phyloP scores from a whole-genome alignment of 2,888 invertebrate species.

The Stratiomys singularior region DNA sequence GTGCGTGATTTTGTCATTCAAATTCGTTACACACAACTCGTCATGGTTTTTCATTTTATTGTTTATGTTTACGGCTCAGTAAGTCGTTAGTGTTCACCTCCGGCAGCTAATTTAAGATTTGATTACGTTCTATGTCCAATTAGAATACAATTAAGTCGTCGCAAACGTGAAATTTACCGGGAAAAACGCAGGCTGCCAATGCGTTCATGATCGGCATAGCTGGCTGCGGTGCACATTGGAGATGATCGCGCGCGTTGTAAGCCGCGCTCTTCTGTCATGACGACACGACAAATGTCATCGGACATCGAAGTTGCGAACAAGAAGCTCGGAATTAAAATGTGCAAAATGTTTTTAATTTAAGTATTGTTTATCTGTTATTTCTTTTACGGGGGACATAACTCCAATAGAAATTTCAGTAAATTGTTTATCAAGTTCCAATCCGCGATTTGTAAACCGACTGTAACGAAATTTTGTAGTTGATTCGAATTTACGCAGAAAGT shows the following conservation, averaged over 20 bases:
- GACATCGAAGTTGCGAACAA: background rate
- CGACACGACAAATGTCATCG: slow-evolving; percentile 15
- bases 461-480: background rate
- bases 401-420: background rate
- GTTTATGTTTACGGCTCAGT: background rate
- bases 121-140: no score
- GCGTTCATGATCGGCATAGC: no score
- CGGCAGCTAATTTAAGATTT: no score
- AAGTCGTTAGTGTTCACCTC: no score
- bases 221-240: background rate
- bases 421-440: background rate
- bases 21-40: background rate
- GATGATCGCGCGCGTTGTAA: slow-evolving; percentile 14
- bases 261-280: slow-evolving; percentile 4
- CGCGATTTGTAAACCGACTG: background rate
- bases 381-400: background rate
- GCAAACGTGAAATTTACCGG: background rate
- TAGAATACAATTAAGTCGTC: no score
- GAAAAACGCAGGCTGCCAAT: background rate
- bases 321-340: background rate
- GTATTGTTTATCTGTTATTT: no score
- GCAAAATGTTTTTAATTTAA: background rate
- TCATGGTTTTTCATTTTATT: background rate
- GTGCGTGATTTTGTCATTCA: background rate
- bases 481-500: no score